phyloP scores from a whole-genome alignment of 2,797 vertebrate species.

The Mus spretus region DNA sequence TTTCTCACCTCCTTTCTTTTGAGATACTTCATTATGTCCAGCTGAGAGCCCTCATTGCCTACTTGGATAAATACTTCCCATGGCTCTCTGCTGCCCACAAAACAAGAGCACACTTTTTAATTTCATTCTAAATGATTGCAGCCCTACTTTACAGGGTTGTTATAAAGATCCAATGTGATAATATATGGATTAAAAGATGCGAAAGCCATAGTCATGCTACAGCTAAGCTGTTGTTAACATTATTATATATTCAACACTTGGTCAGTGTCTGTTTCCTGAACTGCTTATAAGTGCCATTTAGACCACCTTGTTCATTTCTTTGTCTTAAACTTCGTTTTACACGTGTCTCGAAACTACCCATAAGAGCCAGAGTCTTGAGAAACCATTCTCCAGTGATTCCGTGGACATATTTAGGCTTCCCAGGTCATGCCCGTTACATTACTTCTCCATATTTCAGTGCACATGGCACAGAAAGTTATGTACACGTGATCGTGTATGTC shows the following conservation, averaged over 20 bases:
- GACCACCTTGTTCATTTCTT: slow-evolving; percentile 25
- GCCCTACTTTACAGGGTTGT: background rate
- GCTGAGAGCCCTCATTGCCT: background rate
- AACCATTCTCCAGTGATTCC: background rate
- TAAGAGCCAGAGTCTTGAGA: slow-evolving; percentile 3
- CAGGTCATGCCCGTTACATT: background rate
- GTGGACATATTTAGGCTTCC: slow-evolving; percentile 16
- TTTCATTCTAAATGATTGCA: background rate
- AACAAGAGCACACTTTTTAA: slow-evolving; percentile 30
- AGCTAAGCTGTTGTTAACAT: slow-evolving; percentile 26
- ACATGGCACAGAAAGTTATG: background rate
- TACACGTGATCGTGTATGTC: background rate
- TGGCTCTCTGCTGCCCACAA: background rate
- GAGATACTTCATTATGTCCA: background rate
- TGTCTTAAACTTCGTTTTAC: slow-evolving; percentile 21
- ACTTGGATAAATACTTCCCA: background rate
- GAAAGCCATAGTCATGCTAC: slow-evolving; percentile 44
- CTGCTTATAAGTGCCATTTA: background rate
- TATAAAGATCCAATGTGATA: slow-evolving; percentile 44
- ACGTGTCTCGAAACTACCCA: background rate
- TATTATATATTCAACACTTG: slow-evolving; percentile 12
- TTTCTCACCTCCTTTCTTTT: background rate
- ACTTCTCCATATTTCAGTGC: background rate
- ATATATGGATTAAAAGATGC: background rate
- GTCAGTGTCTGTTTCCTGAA: slow-evolving; percentile 19